Evolutionary conservation across 2,797 vertebrate species (phyloP).

Genomic region (Erpetoichthys calabaricus): DNA sequence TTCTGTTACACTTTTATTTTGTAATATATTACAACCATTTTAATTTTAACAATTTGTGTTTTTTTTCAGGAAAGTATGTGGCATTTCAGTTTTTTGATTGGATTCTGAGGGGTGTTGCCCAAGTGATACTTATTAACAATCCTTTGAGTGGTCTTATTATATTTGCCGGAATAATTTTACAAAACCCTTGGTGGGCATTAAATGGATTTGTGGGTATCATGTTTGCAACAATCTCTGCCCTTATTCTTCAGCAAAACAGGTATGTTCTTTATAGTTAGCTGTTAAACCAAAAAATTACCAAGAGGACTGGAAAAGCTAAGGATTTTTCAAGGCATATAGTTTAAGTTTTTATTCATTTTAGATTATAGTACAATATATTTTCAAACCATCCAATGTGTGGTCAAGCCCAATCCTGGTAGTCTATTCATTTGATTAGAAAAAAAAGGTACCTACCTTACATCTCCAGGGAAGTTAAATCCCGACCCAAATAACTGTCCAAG

Average conservation of each 20-base stretch:
- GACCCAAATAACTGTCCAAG: no score
- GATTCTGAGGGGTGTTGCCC: conserved; percentile 76
- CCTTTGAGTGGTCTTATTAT: conserved; percentile 79
- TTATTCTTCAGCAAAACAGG: conserved; percentile 77
- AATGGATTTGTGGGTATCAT: conserved; percentile 68
- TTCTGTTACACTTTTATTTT: no score
- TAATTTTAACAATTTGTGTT: background rate
- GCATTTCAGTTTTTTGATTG: conserved; percentile 73
- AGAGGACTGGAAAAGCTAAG: no score
- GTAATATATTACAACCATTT: no score
- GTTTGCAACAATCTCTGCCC: conserved; percentile 73
- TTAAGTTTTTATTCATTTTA: background rate
- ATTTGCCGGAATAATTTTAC: conserved; percentile 70
- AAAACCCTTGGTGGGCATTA: conserved; percentile 86
- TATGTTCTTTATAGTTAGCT: conserved; percentile 22
- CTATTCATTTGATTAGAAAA: no score
- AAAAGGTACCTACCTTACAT: no score
- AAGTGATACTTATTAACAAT: conserved; percentile 94
- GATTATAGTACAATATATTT: background rate
- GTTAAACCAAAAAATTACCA: no score
- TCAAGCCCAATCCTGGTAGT: no score
- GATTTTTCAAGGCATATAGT: no score
- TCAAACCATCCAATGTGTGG: no score
- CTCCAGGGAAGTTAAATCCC: no score
- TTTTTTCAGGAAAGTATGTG: conserved; percentile 65